Percentiles rank a stretch among this genome's conserved stretches.
These are phyloP conservation scores for Boleophthalmus pectinirostris DNA, from an alignment of 2,113 vertebrate species.

Conservation along the genomic window DNA sequence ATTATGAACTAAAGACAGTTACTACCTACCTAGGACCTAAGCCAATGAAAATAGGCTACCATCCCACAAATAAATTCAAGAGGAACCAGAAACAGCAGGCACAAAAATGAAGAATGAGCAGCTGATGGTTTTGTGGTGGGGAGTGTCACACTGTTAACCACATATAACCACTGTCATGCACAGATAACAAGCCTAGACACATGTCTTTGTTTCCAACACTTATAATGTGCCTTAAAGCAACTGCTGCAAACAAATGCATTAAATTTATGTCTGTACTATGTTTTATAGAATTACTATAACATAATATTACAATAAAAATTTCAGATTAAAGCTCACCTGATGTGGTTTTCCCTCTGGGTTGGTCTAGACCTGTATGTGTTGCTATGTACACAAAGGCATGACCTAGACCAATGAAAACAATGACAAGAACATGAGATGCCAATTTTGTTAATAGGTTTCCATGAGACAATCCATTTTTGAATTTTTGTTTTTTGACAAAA, in stretches of 20 bases:
- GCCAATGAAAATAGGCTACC: background rate
- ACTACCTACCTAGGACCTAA: too few relatives aligned
- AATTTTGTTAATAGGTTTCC: background rate
- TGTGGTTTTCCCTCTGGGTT: background rate
- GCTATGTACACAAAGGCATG: constrained; percentile 21
- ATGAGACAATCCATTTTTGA: background rate
- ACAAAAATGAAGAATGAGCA: background rate
- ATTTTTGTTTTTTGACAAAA: background rate
- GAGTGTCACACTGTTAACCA: constrained; percentile 9
- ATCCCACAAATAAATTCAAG: background rate
- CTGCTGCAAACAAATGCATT: background rate
- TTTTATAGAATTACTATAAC: background rate
- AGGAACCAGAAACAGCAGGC: background rate
- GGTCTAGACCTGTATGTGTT: background rate
- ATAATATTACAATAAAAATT: background rate
- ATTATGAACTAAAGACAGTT: too few relatives aligned
- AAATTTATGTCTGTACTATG: background rate
- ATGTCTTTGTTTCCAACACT: background rate
- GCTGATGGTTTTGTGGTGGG: background rate
- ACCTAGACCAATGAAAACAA: constrained; percentile 7
- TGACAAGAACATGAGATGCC: background rate
- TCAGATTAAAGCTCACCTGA: background rate
- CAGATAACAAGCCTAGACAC: constrained; percentile 15
- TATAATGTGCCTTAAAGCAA: background rate
- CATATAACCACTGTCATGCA: background rate